Evolutionary conservation across 2,113 vertebrate species (phyloP), one percentile per base, ranked within the genome.

Genomic region (Meriones unguiculatus): DNA sequence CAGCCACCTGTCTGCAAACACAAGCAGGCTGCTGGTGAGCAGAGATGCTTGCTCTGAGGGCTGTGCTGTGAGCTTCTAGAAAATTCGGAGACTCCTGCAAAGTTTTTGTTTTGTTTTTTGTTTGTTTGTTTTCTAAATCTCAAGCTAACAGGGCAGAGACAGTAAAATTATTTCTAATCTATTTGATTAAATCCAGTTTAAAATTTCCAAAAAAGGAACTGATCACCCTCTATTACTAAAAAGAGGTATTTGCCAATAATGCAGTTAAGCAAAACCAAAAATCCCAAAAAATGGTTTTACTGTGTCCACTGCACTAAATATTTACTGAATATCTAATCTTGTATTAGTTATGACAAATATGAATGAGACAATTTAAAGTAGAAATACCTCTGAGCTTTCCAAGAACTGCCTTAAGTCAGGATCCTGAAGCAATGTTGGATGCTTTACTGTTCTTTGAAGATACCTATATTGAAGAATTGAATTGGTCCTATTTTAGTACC

Each of bases 321-420:
- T 67, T 84, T 95, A 70, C 62, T 59, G 9, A 78, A 57, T 3
- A 78, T 64, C 22, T 38, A 65, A 57, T 95, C n/a, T 87, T 93
- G 76, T n/a, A 78, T 70, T 73, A 86, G 80, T 87, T 80, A 96
- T 90, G 46, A 75, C 22, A 93, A 95, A 88, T 35, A 73, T 57
- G 92, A 93, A 13, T 64, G 92, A 93, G 94, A 52, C 96, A 96
- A 62, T 90, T 89, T 67, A 64, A 97, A 95, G 24, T 41, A 90
- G 69, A 78, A 97, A 92, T 98, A 99, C 99, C 99, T 99, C 99
- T 0, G 99, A 99, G 97, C 99, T 99, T 98, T 99, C 99, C 98
- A 99, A 99, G 89, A 99, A 99, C 97, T 99, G 99, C 96, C 99
- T 99, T 92, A 99, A 99, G 94, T 99, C 99, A 30, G 99, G 99